These are phyloP conservation scores for Mungos mungo DNA, from an alignment of 2,113 vertebrate species.

Conservation along the genomic window DNA sequence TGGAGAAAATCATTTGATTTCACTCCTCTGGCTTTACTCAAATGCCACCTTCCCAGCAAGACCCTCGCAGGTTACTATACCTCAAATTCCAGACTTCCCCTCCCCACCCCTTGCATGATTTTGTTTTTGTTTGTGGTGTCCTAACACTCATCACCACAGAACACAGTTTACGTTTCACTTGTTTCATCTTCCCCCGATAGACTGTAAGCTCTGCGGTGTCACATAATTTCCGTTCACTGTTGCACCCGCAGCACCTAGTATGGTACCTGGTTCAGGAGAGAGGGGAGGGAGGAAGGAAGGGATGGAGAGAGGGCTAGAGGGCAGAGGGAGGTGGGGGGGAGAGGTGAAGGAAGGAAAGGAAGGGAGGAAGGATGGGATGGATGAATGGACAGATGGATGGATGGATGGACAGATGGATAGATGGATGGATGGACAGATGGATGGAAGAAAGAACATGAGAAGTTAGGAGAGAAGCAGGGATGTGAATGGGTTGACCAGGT, in stretches of 20 bases:
- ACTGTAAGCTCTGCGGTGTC: not conserved
- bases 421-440: not conserved
- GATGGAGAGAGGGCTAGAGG: not conserved
- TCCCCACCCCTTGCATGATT: not conserved
- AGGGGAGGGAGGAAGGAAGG: not conserved
- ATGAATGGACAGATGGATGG: not conserved
- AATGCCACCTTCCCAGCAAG: not conserved
- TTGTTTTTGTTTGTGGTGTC: not conserved
- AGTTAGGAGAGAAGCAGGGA: not conserved
- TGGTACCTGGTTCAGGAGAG: not conserved
- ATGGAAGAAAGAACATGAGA: not conserved
- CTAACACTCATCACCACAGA: not conserved
- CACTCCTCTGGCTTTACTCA: not conserved
- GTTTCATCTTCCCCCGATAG: not conserved
- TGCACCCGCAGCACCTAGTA: not conserved
- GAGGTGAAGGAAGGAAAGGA: not conserved
- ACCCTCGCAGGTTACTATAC: not conserved
- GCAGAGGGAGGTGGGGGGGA: not conserved
- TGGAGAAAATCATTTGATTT: not conserved
- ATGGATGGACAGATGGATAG: accelerated
- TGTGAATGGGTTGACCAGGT: not conserved
- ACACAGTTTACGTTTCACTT: not conserved
- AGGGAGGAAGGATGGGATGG: not conserved
- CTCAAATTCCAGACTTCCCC: not conserved
- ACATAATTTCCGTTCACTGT: not conserved